Evolutionary conservation across 2,113 vertebrate genomes (phyloP), one percentile per base, ranked within the genome.

Genomic region (Myxocyprinus asiaticus): DNA sequence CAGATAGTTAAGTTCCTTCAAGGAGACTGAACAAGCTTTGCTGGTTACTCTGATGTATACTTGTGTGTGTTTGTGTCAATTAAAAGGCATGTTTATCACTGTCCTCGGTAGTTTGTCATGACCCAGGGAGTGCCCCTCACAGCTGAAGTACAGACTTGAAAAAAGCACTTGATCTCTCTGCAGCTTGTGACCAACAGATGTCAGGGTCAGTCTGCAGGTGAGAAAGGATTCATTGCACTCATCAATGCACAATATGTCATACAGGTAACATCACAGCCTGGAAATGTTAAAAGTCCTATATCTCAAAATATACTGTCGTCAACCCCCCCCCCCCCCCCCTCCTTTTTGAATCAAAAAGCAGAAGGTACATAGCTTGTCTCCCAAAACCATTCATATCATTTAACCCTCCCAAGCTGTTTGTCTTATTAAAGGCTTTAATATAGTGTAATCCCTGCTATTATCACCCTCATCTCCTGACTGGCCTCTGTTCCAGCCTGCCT

Each of bases 381-480:
- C 51, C 7, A 42, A 56, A 56, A 43, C 11, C 43, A 10, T n/a
- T n/a, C 4, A 6, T 47, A 11, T 3, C 47, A 50, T 53, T 63
- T 51, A 69, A 44, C 67, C 58, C 47, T 56, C 10, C 63, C n/a
- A 8, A 66, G 62, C 75, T 85, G 85, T 82, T 85, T 82, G 83
- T 80, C 85, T 81, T 94, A 90, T 92, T 93, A 91, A 91, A 93
- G 86, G 69, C 87, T 86, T 93, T 94, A 94, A 94, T 93, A 87
- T 86, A 93, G 93, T 93, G 96, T 95, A 94, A 94, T 87, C 88
- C 79, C 47, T 79, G 78, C 85, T 91, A 91, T 93, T 91, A 91
- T 93, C 90, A 88, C 88, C 80, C 90, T 91, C 90, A 92, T 89
- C 91, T 87, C 48, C 86, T 84, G 88, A 67, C 86, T 85, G 89